phyloP scores from a whole-genome alignment of 35 echinoderm and acorn worm species.

The Eucidaris tribuloides region DNA sequence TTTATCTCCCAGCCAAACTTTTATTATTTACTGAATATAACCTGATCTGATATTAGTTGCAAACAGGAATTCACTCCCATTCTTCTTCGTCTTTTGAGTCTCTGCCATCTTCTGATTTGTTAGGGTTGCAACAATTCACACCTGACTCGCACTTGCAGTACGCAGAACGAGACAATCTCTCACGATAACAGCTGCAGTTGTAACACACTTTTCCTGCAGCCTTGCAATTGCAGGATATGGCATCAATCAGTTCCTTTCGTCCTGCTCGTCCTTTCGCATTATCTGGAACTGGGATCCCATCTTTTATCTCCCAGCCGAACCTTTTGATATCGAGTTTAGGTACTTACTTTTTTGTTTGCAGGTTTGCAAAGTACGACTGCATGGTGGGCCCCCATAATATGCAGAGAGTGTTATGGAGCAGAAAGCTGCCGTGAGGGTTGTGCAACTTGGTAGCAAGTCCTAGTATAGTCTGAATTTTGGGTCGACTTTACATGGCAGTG shows the following conservation, averaged over 20 bases:
- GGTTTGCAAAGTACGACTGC: not conserved
- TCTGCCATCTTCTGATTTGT: not conserved
- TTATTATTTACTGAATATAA: not conserved
- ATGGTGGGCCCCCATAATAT: constrained; percentile 12
- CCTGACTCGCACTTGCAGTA: not conserved
- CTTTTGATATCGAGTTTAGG: not conserved
- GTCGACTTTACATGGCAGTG: too few relatives aligned
- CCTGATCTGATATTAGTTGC: too few relatives aligned
- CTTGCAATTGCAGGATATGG: constrained; percentile 3
- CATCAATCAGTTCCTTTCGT: constrained; percentile 18
- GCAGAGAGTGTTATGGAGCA: not conserved
- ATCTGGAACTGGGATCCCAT: not conserved
- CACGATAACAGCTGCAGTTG: not conserved
- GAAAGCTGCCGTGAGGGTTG: not conserved
- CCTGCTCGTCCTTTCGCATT: not conserved
- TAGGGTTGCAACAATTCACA: not conserved
- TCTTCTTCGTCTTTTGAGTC: not conserved
- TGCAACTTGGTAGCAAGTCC: not conserved
- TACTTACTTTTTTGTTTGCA: not conserved
- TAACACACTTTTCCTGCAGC: not conserved
- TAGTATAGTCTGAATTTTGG: too few relatives aligned
- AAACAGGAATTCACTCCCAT: too few relatives aligned
- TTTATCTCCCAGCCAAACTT: not conserved
- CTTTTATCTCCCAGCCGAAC: not conserved
- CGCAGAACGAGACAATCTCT: not conserved